Evolutionary conservation across 2,888 invertebrate genomes (phyloP).

Genomic region (Noctua comes): DNA sequence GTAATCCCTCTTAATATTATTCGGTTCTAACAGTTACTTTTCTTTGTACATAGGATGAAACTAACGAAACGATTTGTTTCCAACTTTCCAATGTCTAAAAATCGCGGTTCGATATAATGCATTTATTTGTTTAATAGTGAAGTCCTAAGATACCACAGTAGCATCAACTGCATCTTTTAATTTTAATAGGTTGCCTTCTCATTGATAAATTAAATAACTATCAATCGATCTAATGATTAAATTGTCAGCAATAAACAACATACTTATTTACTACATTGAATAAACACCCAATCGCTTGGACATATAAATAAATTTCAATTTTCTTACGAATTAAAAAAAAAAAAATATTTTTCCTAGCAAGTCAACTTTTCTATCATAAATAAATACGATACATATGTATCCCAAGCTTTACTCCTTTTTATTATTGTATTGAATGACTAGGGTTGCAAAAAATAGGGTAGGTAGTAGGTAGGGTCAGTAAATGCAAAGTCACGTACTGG

Average conservation of each 20-base stretch:
- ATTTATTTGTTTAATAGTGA: neutral
- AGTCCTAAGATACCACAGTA: neutral
- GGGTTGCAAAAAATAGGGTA: slow-evolving; percentile 15
- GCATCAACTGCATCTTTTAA: neutral
- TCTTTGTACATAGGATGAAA: neutral
- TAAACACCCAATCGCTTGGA: neutral
- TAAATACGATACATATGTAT: neutral
- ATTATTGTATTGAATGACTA: neutral
- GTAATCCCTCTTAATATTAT: neutral
- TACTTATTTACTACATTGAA: neutral
- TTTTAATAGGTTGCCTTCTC: neutral
- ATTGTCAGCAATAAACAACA: slow-evolving; percentile 9
- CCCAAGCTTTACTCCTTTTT: neutral
- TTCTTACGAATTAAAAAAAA: neutral
- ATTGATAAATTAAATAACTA: slow-evolving; percentile 21
- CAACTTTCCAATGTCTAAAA: neutral
- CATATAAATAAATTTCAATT: slow-evolving; percentile 18
- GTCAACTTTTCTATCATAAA: too few relatives aligned
- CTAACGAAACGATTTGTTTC: neutral
- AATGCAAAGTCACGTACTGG: slow-evolving; percentile 52
- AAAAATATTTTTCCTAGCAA: too few relatives aligned
- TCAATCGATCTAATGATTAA: slow-evolving; percentile 19
- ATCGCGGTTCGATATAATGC: neutral
- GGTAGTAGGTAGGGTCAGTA: neutral
- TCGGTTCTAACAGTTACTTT: neutral